Evolutionary conservation across 2,888 invertebrate genomes (phyloP).

Genomic region (Meteorus colon): DNA sequence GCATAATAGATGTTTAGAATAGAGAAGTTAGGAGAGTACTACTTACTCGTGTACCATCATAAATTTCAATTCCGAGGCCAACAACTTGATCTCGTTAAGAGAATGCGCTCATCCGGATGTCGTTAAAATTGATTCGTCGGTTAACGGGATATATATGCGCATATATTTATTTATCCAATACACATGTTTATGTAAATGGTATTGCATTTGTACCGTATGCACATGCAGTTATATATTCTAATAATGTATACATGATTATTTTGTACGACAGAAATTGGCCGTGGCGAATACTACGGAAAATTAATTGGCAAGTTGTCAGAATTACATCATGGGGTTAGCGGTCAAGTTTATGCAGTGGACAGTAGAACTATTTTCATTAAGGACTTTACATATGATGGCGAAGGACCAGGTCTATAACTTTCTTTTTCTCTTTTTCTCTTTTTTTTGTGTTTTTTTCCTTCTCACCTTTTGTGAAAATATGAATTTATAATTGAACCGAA

Average conservation of each 20-base stretch:
- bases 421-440: neutral
- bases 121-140: constrained; percentile 42
- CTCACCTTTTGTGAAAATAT: too few species aligned
- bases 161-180: constrained; percentile 13
- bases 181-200: constrained; percentile 17
- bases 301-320: constrained; percentile 85
- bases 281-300: constrained; percentile 82
- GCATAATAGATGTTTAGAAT: neutral
- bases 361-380: constrained; percentile 89
- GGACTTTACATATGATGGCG: constrained; percentile 93
- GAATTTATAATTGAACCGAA: too few species aligned
- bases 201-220: neutral
- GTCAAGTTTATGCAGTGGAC: constrained; percentile 91
- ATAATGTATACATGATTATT: constrained; percentile 28
- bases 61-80: constrained; percentile 33
- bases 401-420: constrained; percentile 84
- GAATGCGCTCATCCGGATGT: constrained; percentile 40
- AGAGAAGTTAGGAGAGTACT: constrained; percentile 2
- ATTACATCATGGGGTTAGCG: constrained; percentile 89
- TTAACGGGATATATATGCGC: constrained; percentile 34
- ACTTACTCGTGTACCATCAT: constrained; percentile 27
- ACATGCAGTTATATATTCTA: neutral
- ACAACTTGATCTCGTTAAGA: constrained; percentile 35
- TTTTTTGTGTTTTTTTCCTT: too few species aligned
- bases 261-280: constrained; percentile 65